phyloP scores from a whole-genome alignment of 2,113 vertebrate species.

The Amphiprion percula region DNA sequence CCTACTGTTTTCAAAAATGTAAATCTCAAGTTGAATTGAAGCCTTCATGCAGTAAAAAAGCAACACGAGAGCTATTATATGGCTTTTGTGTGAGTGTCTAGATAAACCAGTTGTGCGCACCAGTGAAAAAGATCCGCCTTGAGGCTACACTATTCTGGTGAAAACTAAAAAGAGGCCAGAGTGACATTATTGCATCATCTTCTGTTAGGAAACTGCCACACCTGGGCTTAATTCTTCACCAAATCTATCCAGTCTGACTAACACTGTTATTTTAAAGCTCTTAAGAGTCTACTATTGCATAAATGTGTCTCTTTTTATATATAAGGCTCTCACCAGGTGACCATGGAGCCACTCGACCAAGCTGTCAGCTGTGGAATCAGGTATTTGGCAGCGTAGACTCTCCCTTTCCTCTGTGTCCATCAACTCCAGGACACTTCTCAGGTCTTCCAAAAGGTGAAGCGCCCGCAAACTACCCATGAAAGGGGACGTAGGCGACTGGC shows the following conservation, averaged over 20 bases:
- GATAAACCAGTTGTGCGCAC: slow-evolving; percentile 9
- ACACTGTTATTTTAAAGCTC: background rate
- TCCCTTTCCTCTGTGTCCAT: slow-evolving; percentile 95
- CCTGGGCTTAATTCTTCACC: background rate
- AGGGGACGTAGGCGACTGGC: slow-evolving; percentile 96
- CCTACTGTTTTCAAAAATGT: background rate
- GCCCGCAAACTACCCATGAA: slow-evolving; percentile 93
- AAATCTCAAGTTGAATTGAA: background rate
- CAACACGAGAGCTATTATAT: background rate
- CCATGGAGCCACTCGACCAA: slow-evolving; percentile 94
- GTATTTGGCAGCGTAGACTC: slow-evolving; percentile 93
- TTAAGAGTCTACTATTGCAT: background rate
- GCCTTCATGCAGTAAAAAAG: background rate
- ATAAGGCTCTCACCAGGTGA: slow-evolving; percentile 86
- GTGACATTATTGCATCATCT: background rate
- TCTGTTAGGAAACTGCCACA: background rate
- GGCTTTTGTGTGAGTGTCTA: background rate
- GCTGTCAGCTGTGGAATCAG: slow-evolving; percentile 90
- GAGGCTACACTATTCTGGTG: slow-evolving; percentile 13
- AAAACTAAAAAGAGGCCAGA: background rate
- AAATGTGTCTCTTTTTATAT: background rate
- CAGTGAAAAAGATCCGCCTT: background rate
- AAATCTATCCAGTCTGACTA: background rate
- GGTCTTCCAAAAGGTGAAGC: slow-evolving; percentile 93
- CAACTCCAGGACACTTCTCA: slow-evolving; percentile 91